phyloP scores from a whole-genome alignment of 2,888 invertebrate genomes.

The Peribatodes rhomboidaria region DNA sequence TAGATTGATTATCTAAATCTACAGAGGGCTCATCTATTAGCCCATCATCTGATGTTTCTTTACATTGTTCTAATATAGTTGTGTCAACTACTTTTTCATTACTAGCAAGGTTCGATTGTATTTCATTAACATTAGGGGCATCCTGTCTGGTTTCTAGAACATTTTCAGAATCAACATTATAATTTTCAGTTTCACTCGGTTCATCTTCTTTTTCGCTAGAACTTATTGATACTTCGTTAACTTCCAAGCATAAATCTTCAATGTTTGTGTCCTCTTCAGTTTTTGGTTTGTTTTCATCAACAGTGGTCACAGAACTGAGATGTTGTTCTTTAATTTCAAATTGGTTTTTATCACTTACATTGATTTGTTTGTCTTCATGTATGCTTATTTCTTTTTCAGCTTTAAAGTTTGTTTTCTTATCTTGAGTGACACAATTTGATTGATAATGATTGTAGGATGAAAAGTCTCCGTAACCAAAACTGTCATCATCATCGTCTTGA shows the following conservation, averaged over 20 bases:
- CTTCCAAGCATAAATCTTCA: slow-evolving; percentile 73
- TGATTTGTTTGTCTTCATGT: slow-evolving; percentile 44
- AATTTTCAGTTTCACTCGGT: slow-evolving; percentile 46
- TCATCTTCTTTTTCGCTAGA: slow-evolving; percentile 47
- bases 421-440: slow-evolving; percentile 40
- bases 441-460: slow-evolving; percentile 66
- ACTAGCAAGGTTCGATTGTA: slow-evolving; percentile 42
- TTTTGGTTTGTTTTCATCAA: slow-evolving; percentile 53
- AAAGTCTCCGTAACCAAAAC: slow-evolving; percentile 72
- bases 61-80: slow-evolving; percentile 37
- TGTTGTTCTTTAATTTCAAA: slow-evolving; percentile 29
- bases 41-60: slow-evolving; percentile 38
- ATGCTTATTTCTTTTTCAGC: slow-evolving; percentile 16
- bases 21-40: slow-evolving; percentile 33
- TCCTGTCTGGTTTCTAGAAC: slow-evolving; percentile 51
- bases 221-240: slow-evolving; percentile 59
- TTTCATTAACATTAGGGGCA: slow-evolving; percentile 44
- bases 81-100: slow-evolving; percentile 48
- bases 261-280: slow-evolving; percentile 64
- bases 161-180: slow-evolving; percentile 46
- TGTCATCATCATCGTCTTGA: slow-evolving; percentile 74
- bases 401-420: slow-evolving; percentile 36
- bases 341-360: slow-evolving; percentile 42
- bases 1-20: slow-evolving; percentile 30
- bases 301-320: slow-evolving; percentile 39